Evolutionary conservation across 2,113 vertebrate species (phyloP).

Genomic region (Arothron firmamentum): DNA sequence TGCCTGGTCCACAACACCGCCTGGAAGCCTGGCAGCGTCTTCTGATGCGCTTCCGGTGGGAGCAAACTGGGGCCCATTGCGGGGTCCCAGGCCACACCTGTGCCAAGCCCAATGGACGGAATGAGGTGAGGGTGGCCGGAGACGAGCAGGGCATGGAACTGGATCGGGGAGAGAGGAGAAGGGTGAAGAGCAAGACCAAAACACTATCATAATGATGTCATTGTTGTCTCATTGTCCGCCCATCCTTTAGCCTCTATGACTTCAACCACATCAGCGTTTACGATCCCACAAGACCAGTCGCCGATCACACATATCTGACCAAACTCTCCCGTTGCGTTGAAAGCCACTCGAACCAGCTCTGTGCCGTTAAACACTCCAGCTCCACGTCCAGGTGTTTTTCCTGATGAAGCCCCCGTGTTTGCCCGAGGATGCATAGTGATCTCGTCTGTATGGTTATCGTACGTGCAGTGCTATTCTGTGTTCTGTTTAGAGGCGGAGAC

Average conservation of each 20-base stretch:
- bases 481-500: slow-evolving; percentile 32
- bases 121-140: slow-evolving; percentile 76
- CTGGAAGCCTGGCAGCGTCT: slow-evolving; percentile 84
- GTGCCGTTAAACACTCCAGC: too few species aligned
- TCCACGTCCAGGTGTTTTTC: slow-evolving; percentile 4
- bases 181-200: slow-evolving; percentile 34
- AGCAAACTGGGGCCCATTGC: background rate
- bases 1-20: slow-evolving; percentile 90
- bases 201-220: slow-evolving; percentile 48
- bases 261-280: background rate
- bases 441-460: slow-evolving; percentile 49
- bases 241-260: slow-evolving; percentile 4
- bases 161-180: slow-evolving; percentile 13
- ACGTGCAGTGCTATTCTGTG: slow-evolving; percentile 59
- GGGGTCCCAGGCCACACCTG: slow-evolving; percentile 16
- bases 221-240: slow-evolving; percentile 10
- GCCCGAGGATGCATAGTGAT: slow-evolving; percentile 9
- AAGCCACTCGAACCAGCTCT: background rate
- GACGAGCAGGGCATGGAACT: slow-evolving; percentile 84
- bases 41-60: slow-evolving; percentile 74
- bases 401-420: background rate
- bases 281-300: background rate
- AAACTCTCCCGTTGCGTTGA: background rate
- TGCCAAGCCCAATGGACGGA: slow-evolving; percentile 54
- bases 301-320: background rate